Percentiles rank a stretch among this genome's conserved stretches.
Evolutionary conservation across 1,140 invertebrate genomes (phyloP).

Genomic region (Euura lappo): DNA sequence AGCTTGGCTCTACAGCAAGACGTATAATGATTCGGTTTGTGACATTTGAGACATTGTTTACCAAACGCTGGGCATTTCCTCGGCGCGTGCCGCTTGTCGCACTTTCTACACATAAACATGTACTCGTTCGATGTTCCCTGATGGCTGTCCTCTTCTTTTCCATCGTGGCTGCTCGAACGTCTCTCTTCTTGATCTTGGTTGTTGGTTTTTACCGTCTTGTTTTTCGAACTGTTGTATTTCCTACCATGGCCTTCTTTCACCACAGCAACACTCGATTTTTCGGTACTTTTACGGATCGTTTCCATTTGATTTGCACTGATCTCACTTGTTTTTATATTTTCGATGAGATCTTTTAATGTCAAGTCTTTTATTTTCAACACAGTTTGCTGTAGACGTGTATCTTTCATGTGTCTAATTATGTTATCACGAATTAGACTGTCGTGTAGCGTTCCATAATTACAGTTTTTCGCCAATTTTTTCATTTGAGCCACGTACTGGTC

Average conservation of each 20-base stretch:
- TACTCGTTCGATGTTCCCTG: constrained; percentile 10
- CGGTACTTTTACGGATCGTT: constrained; percentile 22
- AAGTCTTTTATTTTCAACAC: constrained; percentile 39
- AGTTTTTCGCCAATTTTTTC: constrained; percentile 30
- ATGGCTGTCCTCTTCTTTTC: background rate
- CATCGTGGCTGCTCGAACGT: too few species aligned
- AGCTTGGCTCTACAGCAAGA: constrained; percentile 18
- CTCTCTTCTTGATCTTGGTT: too few species aligned
- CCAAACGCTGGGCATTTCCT: constrained; percentile 31
- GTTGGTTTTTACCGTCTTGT: background rate
- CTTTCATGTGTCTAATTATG: constrained; percentile 32
- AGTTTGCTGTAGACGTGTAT: constrained; percentile 34
- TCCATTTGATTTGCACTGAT: too few species aligned
- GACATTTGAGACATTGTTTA: constrained; percentile 25
- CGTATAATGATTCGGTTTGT: constrained; percentile 26
- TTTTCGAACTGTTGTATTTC: constrained; percentile 10
- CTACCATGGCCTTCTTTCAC: background rate
- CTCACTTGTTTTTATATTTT: constrained; percentile 29
- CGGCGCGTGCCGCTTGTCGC: constrained; percentile 19
- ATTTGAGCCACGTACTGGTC: constrained; percentile 37
- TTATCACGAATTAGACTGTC: constrained; percentile 32
- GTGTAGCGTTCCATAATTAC: constrained; percentile 29
- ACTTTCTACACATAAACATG: constrained; percentile 21
- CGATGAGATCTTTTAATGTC: constrained; percentile 36
- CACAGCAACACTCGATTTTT: constrained; percentile 23